phyloP scores from a whole-genome alignment of 2,797 vertebrate species.

The Peromyscus aztecus region DNA sequence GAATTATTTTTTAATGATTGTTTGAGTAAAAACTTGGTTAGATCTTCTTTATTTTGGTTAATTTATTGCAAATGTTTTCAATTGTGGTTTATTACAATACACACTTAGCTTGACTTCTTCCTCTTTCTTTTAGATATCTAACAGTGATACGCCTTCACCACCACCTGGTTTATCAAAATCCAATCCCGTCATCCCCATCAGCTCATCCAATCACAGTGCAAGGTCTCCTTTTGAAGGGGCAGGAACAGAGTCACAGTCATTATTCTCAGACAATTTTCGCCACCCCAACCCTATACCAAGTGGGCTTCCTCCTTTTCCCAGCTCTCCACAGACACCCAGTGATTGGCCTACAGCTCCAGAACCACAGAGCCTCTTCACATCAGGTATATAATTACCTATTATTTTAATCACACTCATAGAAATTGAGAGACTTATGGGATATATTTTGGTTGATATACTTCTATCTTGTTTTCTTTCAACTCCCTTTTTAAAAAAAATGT shows the following conservation, averaged over 20 bases:
- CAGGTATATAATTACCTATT: constrained; percentile 89
- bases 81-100: constrained; percentile 59
- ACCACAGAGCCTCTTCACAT: constrained; percentile 99
- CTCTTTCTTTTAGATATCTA: constrained; percentile 90
- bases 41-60: not conserved
- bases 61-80: constrained; percentile 59
- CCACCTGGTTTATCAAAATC: constrained; percentile 96
- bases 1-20: constrained; percentile 6
- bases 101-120: constrained; percentile 65
- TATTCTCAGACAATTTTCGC: constrained; percentile 99
- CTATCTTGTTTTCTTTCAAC: not conserved
- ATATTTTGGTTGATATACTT: not conserved
- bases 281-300: constrained; percentile 98
- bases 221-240: constrained; percentile 97
- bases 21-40: constrained; percentile 47
- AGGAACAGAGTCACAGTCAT: constrained; percentile 97
- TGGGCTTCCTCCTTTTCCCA: constrained; percentile 95
- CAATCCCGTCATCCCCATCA: constrained; percentile 95
- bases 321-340: constrained; percentile 93
- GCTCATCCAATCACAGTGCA: constrained; percentile 94
- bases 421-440: not conserved
- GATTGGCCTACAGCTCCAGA: constrained; percentile 99
- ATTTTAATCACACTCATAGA: not conserved
- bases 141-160: constrained; percentile 97
- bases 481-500: constrained; percentile 3